Base-by-base conservation (phyloP, 2,888 invertebrate genomes). In the Agrotis segetum region DNA sequence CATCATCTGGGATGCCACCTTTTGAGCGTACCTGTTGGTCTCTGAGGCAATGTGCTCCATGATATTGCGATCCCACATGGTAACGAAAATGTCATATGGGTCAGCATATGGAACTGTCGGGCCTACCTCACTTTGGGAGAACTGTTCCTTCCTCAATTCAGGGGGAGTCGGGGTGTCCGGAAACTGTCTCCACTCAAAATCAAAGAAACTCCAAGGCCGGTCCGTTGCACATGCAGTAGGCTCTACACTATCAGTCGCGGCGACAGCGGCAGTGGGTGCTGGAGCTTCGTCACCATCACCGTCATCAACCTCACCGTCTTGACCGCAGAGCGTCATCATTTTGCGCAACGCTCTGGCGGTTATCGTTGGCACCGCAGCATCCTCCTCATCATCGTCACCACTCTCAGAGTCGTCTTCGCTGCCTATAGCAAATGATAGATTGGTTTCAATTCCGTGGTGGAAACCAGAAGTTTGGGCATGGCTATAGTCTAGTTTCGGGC, bases 21-120 rank as follows among this genome's bases (percentile, higher is more conserved):
- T 0, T 34, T 34, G 34, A 34, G 34, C 34, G 6, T 34, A 34
- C 7, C 34, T 34, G 7, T 34, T 34, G 6, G 34, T 7, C 34
- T 34, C 34, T 14, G 24, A 3, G 11, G 62, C 83, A 60, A 86
- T 85, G 67, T 77, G 49, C 70, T 84, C 77, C 85, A 87, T 87
- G 34, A 86, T 65, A 11, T 75, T 44, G 11, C 68, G 72, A 81
- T 85, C 78, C 87, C 86, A 87, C 68, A 86, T 87, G 13, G 40
- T 63, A 74, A 70, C 56, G 59, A 84, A 85, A 46, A 71, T 55
- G 21, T 78, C 76, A 72, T 84, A 83, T 6, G 84, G 85, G 29
- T 79, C 72, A 49, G 7, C 66, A 19, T 34, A 29, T 21, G 72
- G 69, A 75, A 60, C 21, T 29, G 84, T 84, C 1, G 82, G 83